phyloP scores from a whole-genome alignment of 1,140 invertebrate species.

The Pinna nobilis region DNA sequence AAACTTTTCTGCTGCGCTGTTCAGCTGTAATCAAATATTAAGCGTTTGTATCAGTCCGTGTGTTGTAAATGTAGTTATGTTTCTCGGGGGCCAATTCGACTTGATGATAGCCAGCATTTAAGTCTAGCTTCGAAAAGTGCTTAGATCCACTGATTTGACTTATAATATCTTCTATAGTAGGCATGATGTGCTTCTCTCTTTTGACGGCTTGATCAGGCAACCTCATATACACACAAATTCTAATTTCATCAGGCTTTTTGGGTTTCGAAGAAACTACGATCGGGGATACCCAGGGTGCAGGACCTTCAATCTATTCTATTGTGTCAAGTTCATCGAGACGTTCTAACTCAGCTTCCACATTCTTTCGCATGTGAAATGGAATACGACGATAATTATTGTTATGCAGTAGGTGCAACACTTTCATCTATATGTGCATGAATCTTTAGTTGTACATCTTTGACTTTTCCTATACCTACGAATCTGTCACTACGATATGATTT shows the following conservation, averaged over 20 bases:
- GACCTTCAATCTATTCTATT: constrained; percentile 32
- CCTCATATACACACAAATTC: constrained; percentile 50
- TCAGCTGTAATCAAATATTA: constrained; percentile 41
- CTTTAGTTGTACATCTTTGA: constrained; percentile 42
- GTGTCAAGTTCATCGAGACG: constrained; percentile 29
- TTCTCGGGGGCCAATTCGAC: constrained; percentile 31
- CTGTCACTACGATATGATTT: constrained; percentile 20
- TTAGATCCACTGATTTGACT: constrained; percentile 44
- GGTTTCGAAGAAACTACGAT: constrained; percentile 35
- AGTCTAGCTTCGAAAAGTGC: constrained; percentile 41
- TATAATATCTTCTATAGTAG: constrained; percentile 57
- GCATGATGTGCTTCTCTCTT: constrained; percentile 41
- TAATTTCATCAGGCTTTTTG: constrained; percentile 30
- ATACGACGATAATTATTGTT: constrained; percentile 31
- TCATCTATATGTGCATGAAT: constrained; percentile 49
- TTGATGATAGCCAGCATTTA: constrained; percentile 43
- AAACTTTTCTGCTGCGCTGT: constrained; percentile 45
- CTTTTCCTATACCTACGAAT: constrained; percentile 46
- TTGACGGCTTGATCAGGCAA: constrained; percentile 39
- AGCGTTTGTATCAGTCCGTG: constrained; percentile 49
- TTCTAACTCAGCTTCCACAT: constrained; percentile 30
- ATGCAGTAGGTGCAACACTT: constrained; percentile 21
- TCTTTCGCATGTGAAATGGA: constrained; percentile 34
- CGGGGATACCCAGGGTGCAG: constrained; percentile 31
- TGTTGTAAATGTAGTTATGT: constrained; percentile 42